phyloP scores from a whole-genome alignment of 2,113 vertebrate genomes.

The Corythoichthys haematopterus region DNA sequence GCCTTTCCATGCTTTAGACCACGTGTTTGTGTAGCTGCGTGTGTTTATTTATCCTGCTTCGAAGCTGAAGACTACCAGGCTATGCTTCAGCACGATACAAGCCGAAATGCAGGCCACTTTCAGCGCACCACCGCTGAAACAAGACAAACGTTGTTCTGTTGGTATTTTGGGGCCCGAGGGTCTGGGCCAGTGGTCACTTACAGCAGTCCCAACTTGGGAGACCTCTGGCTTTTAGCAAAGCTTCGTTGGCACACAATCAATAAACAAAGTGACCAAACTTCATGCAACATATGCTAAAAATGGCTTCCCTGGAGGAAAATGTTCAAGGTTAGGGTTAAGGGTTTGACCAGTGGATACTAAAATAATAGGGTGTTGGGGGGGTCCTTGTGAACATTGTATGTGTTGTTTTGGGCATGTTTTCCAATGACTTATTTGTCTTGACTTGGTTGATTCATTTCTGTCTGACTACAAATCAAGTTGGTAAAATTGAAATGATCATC shows the following conservation, averaged over 20 bases:
- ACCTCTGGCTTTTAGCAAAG: conserved; percentile 54
- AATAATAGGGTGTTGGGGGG: conserved; percentile 20
- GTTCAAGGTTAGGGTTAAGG: conserved; percentile 49
- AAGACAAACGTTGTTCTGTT: conserved; percentile 50
- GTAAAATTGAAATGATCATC: conserved; percentile 18
- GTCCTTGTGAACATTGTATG: conserved; percentile 25
- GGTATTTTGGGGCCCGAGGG: conserved; percentile 47
- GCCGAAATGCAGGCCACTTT: conserved; percentile 44
- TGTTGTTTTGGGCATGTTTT: conserved; percentile 38
- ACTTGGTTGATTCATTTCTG: conserved; percentile 33
- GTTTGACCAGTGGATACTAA: conserved; percentile 25
- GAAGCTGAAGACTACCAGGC: conserved; percentile 58
- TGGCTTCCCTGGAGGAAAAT: conserved; percentile 27
- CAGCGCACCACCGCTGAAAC: conserved; percentile 37
- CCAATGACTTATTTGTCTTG: conserved; percentile 39
- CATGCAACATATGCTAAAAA: conserved; percentile 53
- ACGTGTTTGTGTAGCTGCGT: conserved; percentile 61
- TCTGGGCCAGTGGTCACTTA: conserved; percentile 51
- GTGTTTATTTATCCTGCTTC: conserved; percentile 61
- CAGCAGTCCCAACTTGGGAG: conserved; percentile 44
- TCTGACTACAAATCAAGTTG: conserved; percentile 42
- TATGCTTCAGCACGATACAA: conserved; percentile 33
- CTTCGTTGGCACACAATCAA: conserved; percentile 34
- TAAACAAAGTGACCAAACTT: conserved; percentile 56
- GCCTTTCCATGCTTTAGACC: conserved; percentile 43